Base-by-base conservation (phyloP, 37 sponge, comb jelly and placozoan genomes). In the Cliona cf. orientalis region DNA sequence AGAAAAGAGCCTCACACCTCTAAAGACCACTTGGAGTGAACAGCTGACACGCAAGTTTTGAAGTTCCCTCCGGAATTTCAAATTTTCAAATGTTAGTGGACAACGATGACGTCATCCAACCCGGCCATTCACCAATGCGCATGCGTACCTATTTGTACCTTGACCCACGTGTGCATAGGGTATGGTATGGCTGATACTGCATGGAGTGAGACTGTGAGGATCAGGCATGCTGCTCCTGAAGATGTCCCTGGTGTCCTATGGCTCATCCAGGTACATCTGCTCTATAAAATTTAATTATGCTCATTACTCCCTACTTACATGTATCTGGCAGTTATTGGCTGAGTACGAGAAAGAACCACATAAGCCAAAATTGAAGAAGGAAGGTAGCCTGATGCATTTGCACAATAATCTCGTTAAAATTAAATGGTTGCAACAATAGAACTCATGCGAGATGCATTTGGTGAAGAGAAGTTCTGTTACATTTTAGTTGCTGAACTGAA, bases 381-480 rank as follows among this genome's bases (percentile, higher is more conserved):
- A 74, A 74, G 74, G 74, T 74, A 74, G 5, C 11, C 22, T 17
- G 22, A 17, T 61, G 28, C 29, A 61, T 61, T 5, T 61, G n/a
- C 5, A n/a, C n/a, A n/a, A n/a, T n/a, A n/a, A n/a, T n/a, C n/a
- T n/a, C n/a, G n/a, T n/a, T n/a, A n/a, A n/a, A n/a, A n/a, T n/a
- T n/a, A n/a, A n/a, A n/a, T n/a, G n/a, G n/a, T n/a, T 62, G 6
- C 63, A n/a, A 26, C 26, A 9, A 6, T 67, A 80, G 81, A 67
- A 34, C 26, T 80, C 12, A 25, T 69, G 0, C 2, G 81, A 38
- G 71, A 80, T 80, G 71, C 71, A 9, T 80, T 80, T 57, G 81
- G 81, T 37, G 81, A 68, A 1, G 23, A 38, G 22, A 43, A 36
- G 41, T 56, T 39, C 71, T 80, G 32, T 39, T 29, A 44, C 55